These are phyloP conservation scores for Taeniopygia guttata DNA, from an alignment of 2,797 vertebrate genomes.

Conservation along the genomic window DNA sequence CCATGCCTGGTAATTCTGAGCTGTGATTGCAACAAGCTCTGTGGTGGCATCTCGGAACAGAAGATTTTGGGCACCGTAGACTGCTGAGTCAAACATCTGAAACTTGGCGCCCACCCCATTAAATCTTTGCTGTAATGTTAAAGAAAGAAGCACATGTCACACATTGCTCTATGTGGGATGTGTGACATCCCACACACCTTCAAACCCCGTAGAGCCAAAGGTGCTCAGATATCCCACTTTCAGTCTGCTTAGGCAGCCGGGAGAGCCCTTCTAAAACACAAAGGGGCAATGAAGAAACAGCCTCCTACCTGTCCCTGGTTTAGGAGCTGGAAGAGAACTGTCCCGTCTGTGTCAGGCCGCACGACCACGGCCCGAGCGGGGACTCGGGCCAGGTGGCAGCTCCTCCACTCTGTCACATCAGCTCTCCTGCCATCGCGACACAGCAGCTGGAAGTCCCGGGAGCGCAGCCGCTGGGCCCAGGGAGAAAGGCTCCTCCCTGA, in stretches of 20 bases:
- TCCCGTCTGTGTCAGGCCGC: constrained; percentile 67
- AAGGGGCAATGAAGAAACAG: background rate
- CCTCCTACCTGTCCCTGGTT: constrained; percentile 82
- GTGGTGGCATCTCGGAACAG: constrained; percentile 85
- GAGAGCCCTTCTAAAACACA: background rate
- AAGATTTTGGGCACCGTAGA: constrained; percentile 75
- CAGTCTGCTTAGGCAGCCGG: background rate
- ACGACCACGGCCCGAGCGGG: constrained; percentile 85
- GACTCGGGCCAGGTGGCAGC: constrained; percentile 85
- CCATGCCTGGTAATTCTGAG: constrained; percentile 83
- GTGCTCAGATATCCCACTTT: background rate
- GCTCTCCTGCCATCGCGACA: constrained; percentile 83
- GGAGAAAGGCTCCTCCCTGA: constrained; percentile 69
- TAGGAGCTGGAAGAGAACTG: constrained; percentile 81
- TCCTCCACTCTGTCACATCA: constrained; percentile 75
- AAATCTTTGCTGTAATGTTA: constrained; percentile 74
- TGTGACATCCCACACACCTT: background rate
- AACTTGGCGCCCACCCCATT: constrained; percentile 70
- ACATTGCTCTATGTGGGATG: background rate
- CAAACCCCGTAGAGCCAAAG: background rate
- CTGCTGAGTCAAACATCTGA: constrained; percentile 82
- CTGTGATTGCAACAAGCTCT: constrained; percentile 75
- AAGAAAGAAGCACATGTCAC: background rate
- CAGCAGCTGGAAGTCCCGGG: constrained; percentile 84
- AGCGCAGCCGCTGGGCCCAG: constrained; percentile 75